These are phyloP conservation scores for Perodicticus potto DNA, from an alignment of 2,797 vertebrate genomes.

Conservation along the genomic window DNA sequence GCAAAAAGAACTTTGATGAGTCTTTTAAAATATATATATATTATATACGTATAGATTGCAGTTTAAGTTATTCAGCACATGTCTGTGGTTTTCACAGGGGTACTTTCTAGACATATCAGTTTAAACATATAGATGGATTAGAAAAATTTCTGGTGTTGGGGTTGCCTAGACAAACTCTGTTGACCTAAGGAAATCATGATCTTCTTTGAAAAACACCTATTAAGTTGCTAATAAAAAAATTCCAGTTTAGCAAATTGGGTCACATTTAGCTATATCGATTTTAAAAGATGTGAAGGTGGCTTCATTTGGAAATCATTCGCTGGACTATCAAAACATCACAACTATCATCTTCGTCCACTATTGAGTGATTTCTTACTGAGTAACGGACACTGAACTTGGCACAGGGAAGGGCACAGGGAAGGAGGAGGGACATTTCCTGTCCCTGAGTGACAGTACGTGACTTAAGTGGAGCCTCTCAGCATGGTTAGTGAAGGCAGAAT, in stretches of 20 bases:
- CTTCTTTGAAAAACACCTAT: accelerated
- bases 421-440: background rate
- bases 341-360: background rate
- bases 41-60: background rate
- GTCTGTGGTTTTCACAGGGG: background rate
- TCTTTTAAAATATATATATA: background rate
- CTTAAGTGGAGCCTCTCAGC: accelerated
- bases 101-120: background rate
- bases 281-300: background rate
- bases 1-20: background rate
- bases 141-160: background rate
- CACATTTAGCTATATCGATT: background rate
- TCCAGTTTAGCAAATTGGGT: background rate
- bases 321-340: background rate
- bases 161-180: background rate
- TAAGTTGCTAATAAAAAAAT: background rate
- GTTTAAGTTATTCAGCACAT: background rate
- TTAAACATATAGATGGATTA: background rate
- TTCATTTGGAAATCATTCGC: background rate
- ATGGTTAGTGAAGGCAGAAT: background rate
- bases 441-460: too few species aligned
- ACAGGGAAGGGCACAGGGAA: background rate
- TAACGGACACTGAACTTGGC: too few species aligned
- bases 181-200: background rate
- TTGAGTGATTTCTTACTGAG: background rate